Percentiles rank a stretch among this genome's conserved stretches.
Evolutionary conservation across 2,113 vertebrate species (phyloP).

Genomic region (Bombycilla garrulus): DNA sequence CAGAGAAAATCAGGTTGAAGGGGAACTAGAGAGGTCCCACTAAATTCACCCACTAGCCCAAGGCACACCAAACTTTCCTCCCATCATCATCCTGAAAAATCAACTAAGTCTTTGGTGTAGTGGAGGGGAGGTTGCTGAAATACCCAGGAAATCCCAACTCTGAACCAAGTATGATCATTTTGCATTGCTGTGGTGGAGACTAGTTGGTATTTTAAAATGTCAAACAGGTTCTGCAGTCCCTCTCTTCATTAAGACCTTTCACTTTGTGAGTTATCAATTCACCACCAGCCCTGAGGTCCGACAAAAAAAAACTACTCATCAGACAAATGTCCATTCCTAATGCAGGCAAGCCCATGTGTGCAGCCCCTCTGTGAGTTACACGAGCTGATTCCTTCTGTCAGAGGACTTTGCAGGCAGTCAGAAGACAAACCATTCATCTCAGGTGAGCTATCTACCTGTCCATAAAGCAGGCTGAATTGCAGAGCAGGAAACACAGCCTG

Average conservation of each 20-base stretch:
- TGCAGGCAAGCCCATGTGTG: fast-evolving
- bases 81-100: not conserved
- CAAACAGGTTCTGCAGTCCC: not conserved
- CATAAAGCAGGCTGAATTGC: not conserved
- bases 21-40: not conserved
- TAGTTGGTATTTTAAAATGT: conserved; percentile 1
- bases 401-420: not conserved
- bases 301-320: not conserved
- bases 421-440: not conserved
- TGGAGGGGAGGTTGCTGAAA: not conserved
- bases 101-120: not conserved
- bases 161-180: fast-evolving
- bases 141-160: not conserved
- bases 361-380: not conserved
- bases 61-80: not conserved
- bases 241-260: conserved; percentile 4
- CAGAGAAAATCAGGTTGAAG: not conserved
- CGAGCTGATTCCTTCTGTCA: not conserved
- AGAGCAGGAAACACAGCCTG: not conserved
- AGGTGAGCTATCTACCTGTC: not conserved
- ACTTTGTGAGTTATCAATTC: not conserved
- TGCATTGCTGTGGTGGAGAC: not conserved
- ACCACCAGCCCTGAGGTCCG: not conserved
- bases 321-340: not conserved
- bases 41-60: not conserved